phyloP scores from a whole-genome alignment of 2,113 vertebrate species.

The Pluvialis apricaria region DNA sequence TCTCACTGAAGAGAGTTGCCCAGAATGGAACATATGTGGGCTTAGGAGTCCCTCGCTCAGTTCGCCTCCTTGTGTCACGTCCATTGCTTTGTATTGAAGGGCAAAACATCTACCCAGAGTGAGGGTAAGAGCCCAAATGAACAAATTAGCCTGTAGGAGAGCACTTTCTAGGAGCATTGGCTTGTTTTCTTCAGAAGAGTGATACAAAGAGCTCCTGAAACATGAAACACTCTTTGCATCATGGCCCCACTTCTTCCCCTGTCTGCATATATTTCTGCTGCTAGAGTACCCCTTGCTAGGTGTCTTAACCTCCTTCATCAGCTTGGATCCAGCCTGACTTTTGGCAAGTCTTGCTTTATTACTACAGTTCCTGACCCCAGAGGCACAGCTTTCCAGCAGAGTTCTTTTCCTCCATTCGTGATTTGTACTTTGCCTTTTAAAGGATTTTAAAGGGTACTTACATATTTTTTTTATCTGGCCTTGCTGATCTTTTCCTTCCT shows the following conservation, averaged over 20 bases:
- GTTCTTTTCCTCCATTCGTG: background rate
- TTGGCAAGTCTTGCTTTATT: background rate
- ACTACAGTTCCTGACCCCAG: background rate
- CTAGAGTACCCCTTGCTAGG: background rate
- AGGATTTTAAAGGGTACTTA: background rate
- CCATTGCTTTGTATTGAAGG: background rate
- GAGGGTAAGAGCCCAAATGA: background rate
- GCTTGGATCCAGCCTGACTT: background rate
- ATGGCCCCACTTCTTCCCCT: background rate
- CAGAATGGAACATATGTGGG: background rate
- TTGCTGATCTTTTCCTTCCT: background rate
- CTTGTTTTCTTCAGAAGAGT: background rate
- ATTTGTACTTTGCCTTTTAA: background rate
- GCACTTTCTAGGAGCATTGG: background rate
- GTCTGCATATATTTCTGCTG: background rate
- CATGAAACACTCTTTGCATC: background rate
- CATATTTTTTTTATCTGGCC: background rate
- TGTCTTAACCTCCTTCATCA: background rate
- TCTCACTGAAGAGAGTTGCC: background rate
- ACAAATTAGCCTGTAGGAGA: background rate
- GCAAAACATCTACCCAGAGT: background rate
- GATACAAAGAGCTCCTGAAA: background rate
- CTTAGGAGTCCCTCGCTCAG: background rate
- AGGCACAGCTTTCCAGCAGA: background rate
- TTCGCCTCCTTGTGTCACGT: background rate